phyloP scores from a whole-genome alignment of 1,140 invertebrate species.

The Macrocentrus cingulum region DNA sequence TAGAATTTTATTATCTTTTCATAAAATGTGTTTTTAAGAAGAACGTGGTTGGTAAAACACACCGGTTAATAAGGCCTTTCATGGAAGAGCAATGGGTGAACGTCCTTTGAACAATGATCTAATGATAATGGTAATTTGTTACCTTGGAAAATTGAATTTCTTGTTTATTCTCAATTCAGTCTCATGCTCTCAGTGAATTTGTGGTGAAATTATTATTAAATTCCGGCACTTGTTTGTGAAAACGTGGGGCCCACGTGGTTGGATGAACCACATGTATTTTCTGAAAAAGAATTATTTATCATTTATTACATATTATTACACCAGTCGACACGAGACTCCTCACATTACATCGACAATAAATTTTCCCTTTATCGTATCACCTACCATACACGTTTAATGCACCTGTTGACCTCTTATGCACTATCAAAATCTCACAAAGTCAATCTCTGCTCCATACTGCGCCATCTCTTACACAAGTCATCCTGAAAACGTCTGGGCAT shows the following conservation, averaged over 20 bases:
- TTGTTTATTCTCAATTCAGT: slow-evolving; percentile 2
- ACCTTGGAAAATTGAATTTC: background rate
- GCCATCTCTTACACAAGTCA: background rate
- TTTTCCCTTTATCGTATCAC: slow-evolving; percentile 2
- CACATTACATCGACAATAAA: background rate
- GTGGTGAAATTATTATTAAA: background rate
- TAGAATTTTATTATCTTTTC: background rate
- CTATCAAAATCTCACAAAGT: slow-evolving; percentile 11
- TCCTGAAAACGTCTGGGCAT: slow-evolving; percentile 5
- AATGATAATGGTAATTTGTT: slow-evolving; percentile 2
- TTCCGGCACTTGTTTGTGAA: slow-evolving; percentile 19
- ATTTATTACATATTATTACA: background rate
- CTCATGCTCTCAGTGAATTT: background rate
- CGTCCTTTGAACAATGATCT: background rate
- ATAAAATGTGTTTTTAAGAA: background rate
- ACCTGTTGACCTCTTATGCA: slow-evolving; percentile 18
- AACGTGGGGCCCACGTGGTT: slow-evolving; percentile 23
- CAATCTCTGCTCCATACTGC: slow-evolving; percentile 18
- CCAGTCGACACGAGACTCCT: background rate
- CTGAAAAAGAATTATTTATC: slow-evolving; percentile 4
- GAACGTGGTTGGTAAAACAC: too few relatives aligned
- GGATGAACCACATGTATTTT: slow-evolving; percentile 16
- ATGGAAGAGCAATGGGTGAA: background rate
- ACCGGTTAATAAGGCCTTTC: background rate
- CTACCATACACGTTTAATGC: background rate